Conservation (phyloP, 2,797 vertebrate genomes). For the Ciconia nigra region DNA sequence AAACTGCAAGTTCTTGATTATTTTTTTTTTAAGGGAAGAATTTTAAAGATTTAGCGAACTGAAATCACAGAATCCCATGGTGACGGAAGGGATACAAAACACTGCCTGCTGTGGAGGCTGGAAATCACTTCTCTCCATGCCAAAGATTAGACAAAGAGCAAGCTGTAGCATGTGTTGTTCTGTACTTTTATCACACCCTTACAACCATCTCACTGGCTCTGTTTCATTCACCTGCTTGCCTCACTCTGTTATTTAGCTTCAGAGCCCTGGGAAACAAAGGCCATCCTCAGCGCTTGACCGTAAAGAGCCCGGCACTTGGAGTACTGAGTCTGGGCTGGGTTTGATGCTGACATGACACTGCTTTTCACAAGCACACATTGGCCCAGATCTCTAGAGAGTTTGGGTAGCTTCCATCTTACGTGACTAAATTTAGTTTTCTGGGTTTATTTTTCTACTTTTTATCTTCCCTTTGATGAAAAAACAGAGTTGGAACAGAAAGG, state of each 20-base stretch:
- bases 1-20: neutral
- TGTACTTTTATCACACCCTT: neutral
- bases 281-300: accelerated
- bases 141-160: neutral
- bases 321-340: neutral
- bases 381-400: neutral
- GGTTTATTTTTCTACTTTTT: constrained; percentile 17
- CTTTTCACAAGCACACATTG: neutral
- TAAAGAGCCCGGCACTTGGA: neutral
- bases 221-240: neutral
- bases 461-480: neutral
- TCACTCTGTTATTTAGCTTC: neutral
- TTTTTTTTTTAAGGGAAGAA: neutral
- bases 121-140: neutral
- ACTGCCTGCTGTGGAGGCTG: neutral
- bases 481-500: neutral
- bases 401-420: neutral
- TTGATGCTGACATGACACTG: neutral
- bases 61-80: neutral
- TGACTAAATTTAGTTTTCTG: constrained; percentile 23
- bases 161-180: neutral
- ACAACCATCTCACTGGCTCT: neutral
- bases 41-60: neutral
- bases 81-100: neutral
- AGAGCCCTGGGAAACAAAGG: neutral